Conservation (phyloP, 2,113 vertebrate genomes). For the Chloropsis cyanopogon region DNA sequence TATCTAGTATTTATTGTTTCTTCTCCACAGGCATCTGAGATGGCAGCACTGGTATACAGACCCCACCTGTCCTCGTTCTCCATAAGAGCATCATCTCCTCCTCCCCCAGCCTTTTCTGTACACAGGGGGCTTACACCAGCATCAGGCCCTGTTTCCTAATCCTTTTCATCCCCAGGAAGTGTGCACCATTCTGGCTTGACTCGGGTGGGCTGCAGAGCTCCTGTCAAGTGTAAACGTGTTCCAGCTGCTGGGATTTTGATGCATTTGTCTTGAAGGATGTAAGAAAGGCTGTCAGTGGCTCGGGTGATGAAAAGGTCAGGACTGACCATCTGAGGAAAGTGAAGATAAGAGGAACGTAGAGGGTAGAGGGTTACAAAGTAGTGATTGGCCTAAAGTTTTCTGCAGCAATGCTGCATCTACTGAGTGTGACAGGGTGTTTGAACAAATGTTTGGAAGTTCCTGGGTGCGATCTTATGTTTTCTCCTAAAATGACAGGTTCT, state of each 20-base stretch:
- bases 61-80: slow-evolving; percentile 20
- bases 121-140: background rate
- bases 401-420: background rate
- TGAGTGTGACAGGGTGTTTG: background rate
- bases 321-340: background rate
- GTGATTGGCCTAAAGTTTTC: background rate
- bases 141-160: background rate
- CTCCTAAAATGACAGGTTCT: background rate
- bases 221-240: slow-evolving; percentile 4
- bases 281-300: background rate
- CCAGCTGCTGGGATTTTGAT: background rate
- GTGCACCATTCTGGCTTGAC: background rate
- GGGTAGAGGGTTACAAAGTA: background rate
- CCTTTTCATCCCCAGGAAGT: background rate
- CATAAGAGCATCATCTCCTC: background rate
- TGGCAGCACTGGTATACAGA: slow-evolving; percentile 16
- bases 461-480: background rate
- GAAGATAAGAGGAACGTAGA: background rate
- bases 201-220: background rate
- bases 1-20: slow-evolving; percentile 67
- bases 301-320: background rate
- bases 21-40: slow-evolving; percentile 58
- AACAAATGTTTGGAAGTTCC: background rate
- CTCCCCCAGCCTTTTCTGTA: background rate
- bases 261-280: background rate